phyloP scores from a whole-genome alignment of 2,113 vertebrate genomes.

The Mormyrus iriodes region DNA sequence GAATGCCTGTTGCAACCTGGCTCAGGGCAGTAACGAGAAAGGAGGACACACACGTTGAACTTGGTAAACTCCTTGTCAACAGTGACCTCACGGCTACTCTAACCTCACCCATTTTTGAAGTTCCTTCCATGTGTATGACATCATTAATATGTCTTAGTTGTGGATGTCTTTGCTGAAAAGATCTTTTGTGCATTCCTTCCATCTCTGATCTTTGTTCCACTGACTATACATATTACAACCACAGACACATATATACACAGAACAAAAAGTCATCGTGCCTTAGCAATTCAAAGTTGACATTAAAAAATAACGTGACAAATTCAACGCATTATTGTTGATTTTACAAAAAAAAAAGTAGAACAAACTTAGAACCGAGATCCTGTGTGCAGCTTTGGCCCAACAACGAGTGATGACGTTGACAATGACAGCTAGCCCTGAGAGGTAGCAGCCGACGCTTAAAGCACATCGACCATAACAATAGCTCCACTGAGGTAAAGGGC shows the following conservation, averaged over 20 bases:
- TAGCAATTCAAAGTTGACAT: background rate
- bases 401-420: background rate
- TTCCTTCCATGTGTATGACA: background rate
- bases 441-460: conserved; percentile 19
- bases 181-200: background rate
- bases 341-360: background rate
- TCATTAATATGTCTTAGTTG: background rate
- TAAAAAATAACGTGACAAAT: background rate
- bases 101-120: background rate
- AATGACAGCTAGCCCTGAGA: background rate
- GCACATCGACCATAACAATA: background rate
- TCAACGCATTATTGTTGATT: background rate
- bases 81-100: background rate
- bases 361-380: background rate
- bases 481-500: background rate
- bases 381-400: background rate
- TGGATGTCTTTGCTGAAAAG: background rate
- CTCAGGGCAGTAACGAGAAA: background rate
- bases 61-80: background rate
- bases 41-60: background rate
- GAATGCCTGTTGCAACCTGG: background rate
- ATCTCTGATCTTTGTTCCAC: background rate
- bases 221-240: background rate
- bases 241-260: background rate
- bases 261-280: background rate